A percentile compares a stretch with the other conserved stretches of the same genome.
Evolutionary conservation across 2,113 vertebrate species (phyloP).

Genomic region (Patagioenas fasciata): DNA sequence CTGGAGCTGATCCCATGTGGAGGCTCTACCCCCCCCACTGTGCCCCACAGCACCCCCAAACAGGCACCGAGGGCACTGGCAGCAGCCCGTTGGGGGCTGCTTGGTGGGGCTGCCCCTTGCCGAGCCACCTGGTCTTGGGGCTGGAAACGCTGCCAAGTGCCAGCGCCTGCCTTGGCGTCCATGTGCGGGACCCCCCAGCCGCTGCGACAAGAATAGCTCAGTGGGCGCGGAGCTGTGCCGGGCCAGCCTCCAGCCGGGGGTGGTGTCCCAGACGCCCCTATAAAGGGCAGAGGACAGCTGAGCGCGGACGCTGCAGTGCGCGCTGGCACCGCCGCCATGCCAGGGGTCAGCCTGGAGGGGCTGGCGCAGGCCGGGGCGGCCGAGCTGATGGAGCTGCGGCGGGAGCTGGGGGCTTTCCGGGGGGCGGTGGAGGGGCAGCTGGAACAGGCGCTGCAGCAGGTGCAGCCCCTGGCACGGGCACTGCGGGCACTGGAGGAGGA

Average conservation of each 20-base stretch:
- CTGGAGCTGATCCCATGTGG: not conserved
- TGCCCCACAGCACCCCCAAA: not conserved
- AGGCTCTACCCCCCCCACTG: not conserved
- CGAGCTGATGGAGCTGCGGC: slow-evolving; percentile 74
- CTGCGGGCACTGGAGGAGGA: slow-evolving; percentile 76
- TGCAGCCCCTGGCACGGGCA: slow-evolving; percentile 62
- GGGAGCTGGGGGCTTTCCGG: slow-evolving; percentile 80
- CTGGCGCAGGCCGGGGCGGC: not conserved
- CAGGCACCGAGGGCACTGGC: not conserved
- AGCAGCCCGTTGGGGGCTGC: rapidly evolving
- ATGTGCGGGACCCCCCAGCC: not conserved
- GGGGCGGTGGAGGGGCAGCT: slow-evolving; percentile 74
- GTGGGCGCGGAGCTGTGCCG: not conserved
- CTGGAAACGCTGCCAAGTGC: not conserved
- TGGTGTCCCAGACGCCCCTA: not conserved
- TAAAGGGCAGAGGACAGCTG: slow-evolving; percentile 31
- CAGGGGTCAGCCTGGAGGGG: slow-evolving; percentile 78
- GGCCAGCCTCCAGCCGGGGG: not conserved
- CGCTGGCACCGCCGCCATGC: slow-evolving; percentile 71
- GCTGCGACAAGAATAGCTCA: slow-evolving; percentile 30
- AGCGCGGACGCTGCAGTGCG: not conserved
- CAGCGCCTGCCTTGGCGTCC: not conserved
- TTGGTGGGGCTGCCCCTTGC: not conserved
- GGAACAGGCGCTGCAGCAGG: slow-evolving; percentile 44
- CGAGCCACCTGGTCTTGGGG: not conserved